Evolutionary conservation across 2,888 invertebrate species (phyloP), one percentile per base, ranked within the genome.

Genomic region (Dryomyza anilis): DNA sequence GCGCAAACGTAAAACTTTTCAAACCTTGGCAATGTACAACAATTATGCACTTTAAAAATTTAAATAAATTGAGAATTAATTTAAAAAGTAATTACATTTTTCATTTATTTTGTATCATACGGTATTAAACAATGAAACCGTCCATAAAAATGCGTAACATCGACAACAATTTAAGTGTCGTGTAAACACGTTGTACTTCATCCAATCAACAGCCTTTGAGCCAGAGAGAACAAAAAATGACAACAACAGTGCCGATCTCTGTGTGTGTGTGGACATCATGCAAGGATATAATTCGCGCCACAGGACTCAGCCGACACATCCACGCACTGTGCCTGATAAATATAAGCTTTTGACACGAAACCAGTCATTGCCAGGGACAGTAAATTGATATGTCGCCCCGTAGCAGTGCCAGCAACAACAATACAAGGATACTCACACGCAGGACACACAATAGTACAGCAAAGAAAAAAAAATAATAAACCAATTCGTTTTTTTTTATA

Each of bases 321-420:
- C 16, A 21, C 21, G 21, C 14, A 19, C 10, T 16, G 25, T 21
- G 6, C 10, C 3, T 16, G 36, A 6, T 3, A 76, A 70, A 72
- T 72, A 79, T 76, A 77, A 72, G 73, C 75, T 74, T 76, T 77
- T 78, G 72, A 76, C 79, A 79, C 78, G 79, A 77, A 69, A 77
- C 68, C 71, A 64, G 71, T 72, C 74, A 75, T 76, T 76, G 71
- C 72, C 73, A 74, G 72, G 72, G 73, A 73, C 72, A 73, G 72
- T 77, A 75, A 79, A 79, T 79, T 77, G 79, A 73, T 72, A 74
- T 78, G 77, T 77, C 71, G 60, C 27, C 52, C 52, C 53, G 23
- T 16, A n/a, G n/a, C 33, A 59, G 33, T 25, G 25, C 16, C 33
- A 21, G 14, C 27, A 60, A 50, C 25, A 60, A 39, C 33, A 60